Evolutionary conservation across 2,888 invertebrate genomes (phyloP).

Genomic region (Drosophila nigritarsus): DNA sequence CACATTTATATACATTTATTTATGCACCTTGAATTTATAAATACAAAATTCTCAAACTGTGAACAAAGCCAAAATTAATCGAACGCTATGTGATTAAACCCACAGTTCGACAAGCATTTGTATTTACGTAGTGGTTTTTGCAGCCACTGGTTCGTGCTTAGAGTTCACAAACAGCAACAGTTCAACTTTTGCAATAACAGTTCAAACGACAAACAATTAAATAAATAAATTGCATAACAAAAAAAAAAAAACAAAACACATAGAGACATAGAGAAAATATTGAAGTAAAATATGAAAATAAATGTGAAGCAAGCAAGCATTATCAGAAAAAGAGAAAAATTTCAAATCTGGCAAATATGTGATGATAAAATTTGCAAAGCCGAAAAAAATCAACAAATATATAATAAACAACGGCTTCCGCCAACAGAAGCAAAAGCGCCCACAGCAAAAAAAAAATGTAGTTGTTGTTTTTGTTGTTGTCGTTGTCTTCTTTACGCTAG

Average conservation of each 20-base stretch:
- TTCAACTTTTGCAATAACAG: constrained; percentile 23
- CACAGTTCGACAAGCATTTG: background rate
- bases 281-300: constrained; percentile 19
- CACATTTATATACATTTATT: background rate
- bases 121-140: constrained; percentile 13
- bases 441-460: constrained; percentile 26
- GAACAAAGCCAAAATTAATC: background rate
- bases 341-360: constrained; percentile 49
- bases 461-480: constrained; percentile 33
- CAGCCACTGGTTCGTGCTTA: constrained; percentile 13
- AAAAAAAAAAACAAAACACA: constrained; percentile 27
- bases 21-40: background rate
- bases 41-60: background rate
- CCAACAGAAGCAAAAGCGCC: constrained; percentile 54
- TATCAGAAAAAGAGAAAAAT: constrained; percentile 40
- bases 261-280: constrained; percentile 36
- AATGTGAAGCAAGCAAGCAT: background rate
- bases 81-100: background rate
- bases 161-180: constrained; percentile 28
- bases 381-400: constrained; percentile 38
- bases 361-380: constrained; percentile 37
- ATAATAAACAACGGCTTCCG: constrained; percentile 72
- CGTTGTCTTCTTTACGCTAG: constrained; percentile 66
- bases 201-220: constrained; percentile 14
- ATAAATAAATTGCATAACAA: constrained; percentile 54